Evolutionary conservation across 2,888 invertebrate genomes (phyloP).

Genomic region (Philereme transversata): DNA sequence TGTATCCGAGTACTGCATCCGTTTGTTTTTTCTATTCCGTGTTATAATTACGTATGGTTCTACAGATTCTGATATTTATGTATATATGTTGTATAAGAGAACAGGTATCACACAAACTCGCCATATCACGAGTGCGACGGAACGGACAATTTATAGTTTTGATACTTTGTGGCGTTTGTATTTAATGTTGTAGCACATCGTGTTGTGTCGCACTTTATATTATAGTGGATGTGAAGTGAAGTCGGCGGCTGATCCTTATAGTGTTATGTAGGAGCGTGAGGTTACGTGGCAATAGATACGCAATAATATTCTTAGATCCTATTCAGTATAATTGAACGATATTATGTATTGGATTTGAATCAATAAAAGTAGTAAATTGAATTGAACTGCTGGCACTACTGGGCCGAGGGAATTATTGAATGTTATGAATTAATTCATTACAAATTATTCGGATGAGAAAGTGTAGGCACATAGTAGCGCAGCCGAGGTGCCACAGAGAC

Average conservation of each 20-base stretch:
- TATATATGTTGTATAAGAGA: background rate
- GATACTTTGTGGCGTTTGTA: slow-evolving; percentile 4
- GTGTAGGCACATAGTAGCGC: too few relatives aligned
- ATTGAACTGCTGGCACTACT: too few relatives aligned
- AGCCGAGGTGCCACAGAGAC: too few relatives aligned
- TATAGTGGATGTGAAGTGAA: slow-evolving; percentile 2
- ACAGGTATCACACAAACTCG: background rate
- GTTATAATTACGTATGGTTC: background rate
- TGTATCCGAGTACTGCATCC: background rate
- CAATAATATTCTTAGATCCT: background rate
- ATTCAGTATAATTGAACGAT: too few relatives aligned
- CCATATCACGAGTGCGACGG: slow-evolving; percentile 15
- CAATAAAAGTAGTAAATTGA: too few relatives aligned
- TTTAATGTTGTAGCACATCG: slow-evolving; percentile 11
- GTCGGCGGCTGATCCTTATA: background rate
- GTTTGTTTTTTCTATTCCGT: background rate
- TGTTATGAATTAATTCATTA: too few relatives aligned
- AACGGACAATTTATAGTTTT: slow-evolving; percentile 1
- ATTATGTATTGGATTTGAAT: too few relatives aligned
- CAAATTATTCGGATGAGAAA: too few relatives aligned
- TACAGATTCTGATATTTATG: slow-evolving; percentile 5
- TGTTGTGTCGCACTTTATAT: slow-evolving; percentile 4
- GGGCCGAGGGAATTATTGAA: too few relatives aligned
- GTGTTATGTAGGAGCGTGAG: slow-evolving; percentile 4
- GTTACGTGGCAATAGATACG: slow-evolving; percentile 1